These are phyloP conservation scores for Phenacoccus solenopsis DNA, from an alignment of 1,140 invertebrate species.

Conservation along the genomic window DNA sequence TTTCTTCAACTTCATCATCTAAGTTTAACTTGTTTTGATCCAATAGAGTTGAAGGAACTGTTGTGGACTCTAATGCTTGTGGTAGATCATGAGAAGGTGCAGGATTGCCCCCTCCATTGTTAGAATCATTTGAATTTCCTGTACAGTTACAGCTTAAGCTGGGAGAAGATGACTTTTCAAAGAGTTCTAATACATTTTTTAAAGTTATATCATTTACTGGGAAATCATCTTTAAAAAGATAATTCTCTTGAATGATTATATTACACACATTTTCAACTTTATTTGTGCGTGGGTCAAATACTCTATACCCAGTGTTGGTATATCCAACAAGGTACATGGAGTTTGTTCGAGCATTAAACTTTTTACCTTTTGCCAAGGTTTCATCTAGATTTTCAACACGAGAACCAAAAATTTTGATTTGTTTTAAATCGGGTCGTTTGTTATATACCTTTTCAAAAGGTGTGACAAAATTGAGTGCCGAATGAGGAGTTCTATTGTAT, in stretches of 20 bases:
- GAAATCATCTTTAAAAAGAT: neutral
- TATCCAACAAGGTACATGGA: neutral
- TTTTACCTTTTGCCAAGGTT: neutral
- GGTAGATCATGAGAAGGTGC: neutral
- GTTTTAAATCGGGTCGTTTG: slow-evolving; percentile 26
- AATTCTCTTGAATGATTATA: neutral
- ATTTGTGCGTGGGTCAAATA: neutral
- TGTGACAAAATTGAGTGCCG: slow-evolving; percentile 19
- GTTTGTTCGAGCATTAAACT: neutral
- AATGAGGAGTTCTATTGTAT: slow-evolving; percentile 18
- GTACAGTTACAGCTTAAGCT: no score
- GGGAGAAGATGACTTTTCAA: no score
- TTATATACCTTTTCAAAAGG: slow-evolving; percentile 30
- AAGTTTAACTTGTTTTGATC: no score
- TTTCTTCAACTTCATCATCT: neutral
- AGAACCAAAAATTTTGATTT: slow-evolving; percentile 32
- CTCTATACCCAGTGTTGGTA: neutral
- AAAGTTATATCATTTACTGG: no score
- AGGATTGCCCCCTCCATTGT: neutral
- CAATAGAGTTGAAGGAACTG: no score
- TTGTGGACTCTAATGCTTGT: neutral
- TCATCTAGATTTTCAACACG: slow-evolving; percentile 21
- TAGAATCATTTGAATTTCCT: no score
- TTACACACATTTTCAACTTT: neutral
- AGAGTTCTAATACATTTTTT: no score